Evolutionary conservation across 1,140 invertebrate genomes (phyloP), one percentile per base, ranked within the genome.

Genomic region (Zaprionus taronus): DNA sequence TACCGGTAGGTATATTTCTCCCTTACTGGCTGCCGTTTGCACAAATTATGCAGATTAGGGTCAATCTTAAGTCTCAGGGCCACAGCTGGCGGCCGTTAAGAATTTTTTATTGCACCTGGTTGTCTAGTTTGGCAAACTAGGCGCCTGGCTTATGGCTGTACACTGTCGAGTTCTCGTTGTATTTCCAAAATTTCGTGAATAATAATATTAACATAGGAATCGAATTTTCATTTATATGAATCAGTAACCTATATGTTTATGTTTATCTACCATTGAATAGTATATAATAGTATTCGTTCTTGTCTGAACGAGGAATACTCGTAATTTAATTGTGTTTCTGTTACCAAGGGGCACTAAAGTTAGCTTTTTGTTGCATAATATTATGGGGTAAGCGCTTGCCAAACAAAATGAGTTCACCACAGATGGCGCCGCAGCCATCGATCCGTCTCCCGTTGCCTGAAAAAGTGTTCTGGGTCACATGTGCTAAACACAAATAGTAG

Each of bases 31-130:
- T 72, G 57, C 74, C 58, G 44, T 70, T 63, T 83, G 81, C 53
- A 57, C 79, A 89, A 89, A 89, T 89, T 90, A 89, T 89, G 85
- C 79, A 89, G 86, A 89, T 90, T 89, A 90, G 85, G 84, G 85
- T 89, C 84, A 90, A 75, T 80, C 63, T 60, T 11, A 51, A 51
- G 72, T 66, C 69, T 77, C 63, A 34, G 22, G 49, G 63, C 51
- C 70, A 63, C 81, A 81, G 81, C 84, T 81, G 84, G 84, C 77
- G 77, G 64, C 57, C 69, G 79, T 79, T 73, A 70, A 49, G 58
- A 69, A 56, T 62, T 49, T 71, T 72, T 51, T 57, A 73, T 44
- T 51, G 70, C 70, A 77, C 75, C 70, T 73, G 70, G 70, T 58
- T 67, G 56, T 63, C 69, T 69, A 63, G 72, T 75, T 75, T 70